A percentile compares a stretch with the other conserved stretches of the same genome.
These are phyloP conservation scores for Darevskia mixta DNA, from an alignment of 2,797 vertebrate genomes.

Conservation along the genomic window DNA sequence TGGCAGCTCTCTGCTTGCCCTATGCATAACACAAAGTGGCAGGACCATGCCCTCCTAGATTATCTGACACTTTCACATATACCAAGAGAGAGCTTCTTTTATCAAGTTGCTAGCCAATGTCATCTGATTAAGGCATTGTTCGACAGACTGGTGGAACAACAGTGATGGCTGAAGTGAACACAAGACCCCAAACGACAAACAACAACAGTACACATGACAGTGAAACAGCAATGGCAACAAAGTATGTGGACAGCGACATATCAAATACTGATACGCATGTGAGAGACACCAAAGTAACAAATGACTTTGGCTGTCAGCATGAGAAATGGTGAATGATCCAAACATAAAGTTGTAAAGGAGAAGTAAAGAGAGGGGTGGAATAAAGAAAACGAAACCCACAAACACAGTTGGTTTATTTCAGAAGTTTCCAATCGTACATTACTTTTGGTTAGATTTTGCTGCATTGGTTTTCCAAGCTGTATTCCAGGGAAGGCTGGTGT, in stretches of 20 bases:
- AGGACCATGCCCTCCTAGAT: neutral
- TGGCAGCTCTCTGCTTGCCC: neutral
- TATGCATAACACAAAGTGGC: neutral
- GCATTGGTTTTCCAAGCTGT: neutral
- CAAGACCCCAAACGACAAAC: neutral
- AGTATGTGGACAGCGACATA: neutral
- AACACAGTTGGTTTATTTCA: neutral
- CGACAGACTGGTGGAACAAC: neutral
- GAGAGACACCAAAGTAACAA: conserved; percentile 9
- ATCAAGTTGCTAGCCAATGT: neutral
- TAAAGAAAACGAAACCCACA: neutral
- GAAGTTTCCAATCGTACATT: neutral
- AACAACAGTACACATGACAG: neutral
- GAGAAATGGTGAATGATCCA: neutral
- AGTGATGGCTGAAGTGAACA: neutral
- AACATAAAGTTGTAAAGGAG: neutral
- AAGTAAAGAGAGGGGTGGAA: neutral
- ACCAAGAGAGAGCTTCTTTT: neutral
- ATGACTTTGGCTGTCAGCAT: conserved; percentile 22
- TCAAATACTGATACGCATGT: conserved; percentile 4
- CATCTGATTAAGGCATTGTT: neutral
- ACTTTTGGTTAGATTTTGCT: neutral
- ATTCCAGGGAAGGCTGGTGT: neutral
- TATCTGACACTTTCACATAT: neutral
- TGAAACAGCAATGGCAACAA: neutral